Base-by-base conservation (phyloP, 2,797 vertebrate species). In the Triplophysa yarkandensis region DNA sequence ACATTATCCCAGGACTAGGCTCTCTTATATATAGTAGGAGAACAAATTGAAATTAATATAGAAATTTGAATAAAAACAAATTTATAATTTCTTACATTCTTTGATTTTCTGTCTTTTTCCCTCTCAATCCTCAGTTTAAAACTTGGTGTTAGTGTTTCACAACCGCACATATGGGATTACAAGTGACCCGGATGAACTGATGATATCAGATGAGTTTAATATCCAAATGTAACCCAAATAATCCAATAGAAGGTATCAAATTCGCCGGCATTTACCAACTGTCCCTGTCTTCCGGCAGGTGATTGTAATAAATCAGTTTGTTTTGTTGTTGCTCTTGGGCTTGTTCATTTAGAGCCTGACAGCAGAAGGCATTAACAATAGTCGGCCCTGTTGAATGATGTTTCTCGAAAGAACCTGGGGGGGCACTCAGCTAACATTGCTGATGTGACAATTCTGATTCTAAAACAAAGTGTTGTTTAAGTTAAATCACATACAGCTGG, bases 401-500 rank as follows among this genome's bases (percentile, higher is more conserved):
- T 28, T 17, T 55, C 41, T 27, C 67, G 41, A 78, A 75, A 76
- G 68, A 66, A 71, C 67, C 71, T 25, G 44, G 50, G 23, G 21
- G 1, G 46, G 71, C 55, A 48, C 23, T 67, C 16, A 32, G 30
- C 50, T 25, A 63, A 74, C n/a, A 58, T 27, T 48, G 67, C 77
- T 79, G 77, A 81, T 71, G 74, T 36, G 32, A 72, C 71, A 27
- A 41, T 67, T 66, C 55, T 50, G 36, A 55, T 30, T 50, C 30
- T 68, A 39, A 55, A 61, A 55, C 48, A 27, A 64, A 23, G 21
- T 43, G 17, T 64, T 50, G 23, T 46, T 58, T 44, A 68, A 77
- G 77, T 79, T 78, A 77, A 55, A 77, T 63, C 71, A 46, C 60
- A 65, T 77, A 70, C 64, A 55, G 60, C 68, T 72, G 25, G 65